A percentile compares a stretch with the other conserved stretches of the same genome.
phyloP scores from a whole-genome alignment of 2,797 vertebrate species.

The Anabas testudineus region DNA sequence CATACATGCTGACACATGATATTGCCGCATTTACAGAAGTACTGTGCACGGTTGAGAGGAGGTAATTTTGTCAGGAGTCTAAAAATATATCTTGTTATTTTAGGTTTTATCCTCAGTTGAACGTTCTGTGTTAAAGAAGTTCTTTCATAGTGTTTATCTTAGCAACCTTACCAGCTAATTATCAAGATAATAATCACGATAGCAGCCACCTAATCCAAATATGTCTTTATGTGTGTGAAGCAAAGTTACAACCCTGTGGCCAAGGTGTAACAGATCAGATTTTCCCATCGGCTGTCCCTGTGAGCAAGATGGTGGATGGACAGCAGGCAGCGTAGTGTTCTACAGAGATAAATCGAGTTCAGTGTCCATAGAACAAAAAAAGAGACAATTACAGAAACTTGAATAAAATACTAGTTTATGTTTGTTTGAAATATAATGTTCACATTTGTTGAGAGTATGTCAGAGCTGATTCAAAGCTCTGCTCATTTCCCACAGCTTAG shows the following conservation, averaged over 20 bases:
- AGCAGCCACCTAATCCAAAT: slow-evolving; percentile 9
- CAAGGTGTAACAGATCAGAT: not conserved
- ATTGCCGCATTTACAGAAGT: slow-evolving; percentile 12
- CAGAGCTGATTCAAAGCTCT: not conserved
- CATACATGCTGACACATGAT: slow-evolving; percentile 65
- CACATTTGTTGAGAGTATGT: not conserved
- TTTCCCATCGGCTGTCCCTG: not conserved
- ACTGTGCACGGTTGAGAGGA: not conserved
- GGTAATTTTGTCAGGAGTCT: not conserved
- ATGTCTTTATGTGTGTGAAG: slow-evolving; percentile 5
- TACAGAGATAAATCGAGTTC: not conserved
- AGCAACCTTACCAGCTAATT: slow-evolving; percentile 12
- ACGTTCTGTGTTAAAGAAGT: not conserved
- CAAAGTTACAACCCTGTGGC: slow-evolving; percentile 7
- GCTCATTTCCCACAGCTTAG: not conserved
- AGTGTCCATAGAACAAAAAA: not conserved
- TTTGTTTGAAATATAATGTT: not conserved
- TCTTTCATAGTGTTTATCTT: slow-evolving; percentile 5
- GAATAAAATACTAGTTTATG: not conserved
- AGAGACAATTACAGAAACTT: not conserved
- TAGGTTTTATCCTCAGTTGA: not conserved
- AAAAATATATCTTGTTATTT: no score
- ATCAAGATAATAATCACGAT: slow-evolving; percentile 20
- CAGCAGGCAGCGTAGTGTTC: no score
- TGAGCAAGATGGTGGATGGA: not conserved